These are phyloP conservation scores for Oxygymnocypris stewartii DNA, from an alignment of 2,113 vertebrate genomes.

Conservation along the genomic window DNA sequence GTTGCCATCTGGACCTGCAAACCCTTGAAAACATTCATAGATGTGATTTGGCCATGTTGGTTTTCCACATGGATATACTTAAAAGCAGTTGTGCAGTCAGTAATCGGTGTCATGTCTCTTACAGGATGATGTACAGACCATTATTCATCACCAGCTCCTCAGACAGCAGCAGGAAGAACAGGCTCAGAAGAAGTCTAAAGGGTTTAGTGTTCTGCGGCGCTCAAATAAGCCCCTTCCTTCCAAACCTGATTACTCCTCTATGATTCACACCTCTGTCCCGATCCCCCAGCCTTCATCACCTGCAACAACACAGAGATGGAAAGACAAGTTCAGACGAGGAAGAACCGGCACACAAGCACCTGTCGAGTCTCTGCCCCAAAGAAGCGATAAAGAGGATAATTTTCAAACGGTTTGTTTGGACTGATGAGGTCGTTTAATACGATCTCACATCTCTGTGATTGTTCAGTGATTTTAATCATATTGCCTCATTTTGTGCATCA, in stretches of 20 bases:
- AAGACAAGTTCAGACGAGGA: constrained; percentile 48
- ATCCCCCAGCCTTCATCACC: constrained; percentile 12
- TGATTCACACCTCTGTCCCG: background rate
- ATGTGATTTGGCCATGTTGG: background rate
- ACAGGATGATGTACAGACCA: constrained; percentile 80
- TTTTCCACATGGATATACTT: background rate
- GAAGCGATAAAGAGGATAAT: constrained; percentile 32
- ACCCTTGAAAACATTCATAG: background rate
- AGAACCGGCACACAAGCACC: background rate
- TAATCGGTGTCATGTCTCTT: background rate
- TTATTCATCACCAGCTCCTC: constrained; percentile 76
- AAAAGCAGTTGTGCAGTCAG: background rate
- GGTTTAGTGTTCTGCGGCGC: constrained; percentile 66
- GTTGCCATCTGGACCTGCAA: constrained; percentile 43
- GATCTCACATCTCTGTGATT: background rate
- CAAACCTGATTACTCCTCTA: background rate
- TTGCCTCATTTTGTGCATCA: background rate
- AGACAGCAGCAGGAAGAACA: constrained; percentile 76
- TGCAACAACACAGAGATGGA: constrained; percentile 48
- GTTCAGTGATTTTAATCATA: background rate
- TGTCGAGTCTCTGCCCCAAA: constrained; percentile 10
- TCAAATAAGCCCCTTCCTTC: constrained; percentile 57
- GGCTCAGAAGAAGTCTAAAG: constrained; percentile 59
- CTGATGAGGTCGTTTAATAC: background rate
- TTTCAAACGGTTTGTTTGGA: constrained; percentile 56